Conservation (phyloP, 2,888 invertebrate genomes). For the Poecilus cupreus region DNA sequence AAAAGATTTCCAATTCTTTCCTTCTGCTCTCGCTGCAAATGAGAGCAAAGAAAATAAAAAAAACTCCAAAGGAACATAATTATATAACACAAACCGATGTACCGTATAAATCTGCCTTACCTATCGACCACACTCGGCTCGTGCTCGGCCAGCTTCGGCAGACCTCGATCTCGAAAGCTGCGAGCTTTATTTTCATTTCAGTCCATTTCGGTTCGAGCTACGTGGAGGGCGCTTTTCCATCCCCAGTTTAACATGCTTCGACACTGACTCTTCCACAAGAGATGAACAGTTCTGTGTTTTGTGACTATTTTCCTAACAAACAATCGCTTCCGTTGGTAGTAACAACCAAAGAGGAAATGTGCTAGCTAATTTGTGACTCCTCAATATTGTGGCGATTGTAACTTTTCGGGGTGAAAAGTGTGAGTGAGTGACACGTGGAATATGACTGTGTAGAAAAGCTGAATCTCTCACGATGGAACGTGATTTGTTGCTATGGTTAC, state of each 20-base stretch:
- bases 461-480: conserved; percentile 23
- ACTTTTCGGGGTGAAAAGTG: neutral
- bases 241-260: neutral
- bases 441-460: conserved; percentile 35
- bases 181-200: conserved; percentile 55
- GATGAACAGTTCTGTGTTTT: neutral
- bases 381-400: neutral
- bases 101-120: conserved; percentile 54
- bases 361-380: neutral
- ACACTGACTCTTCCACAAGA: neutral
- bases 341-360: neutral
- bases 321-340: neutral
- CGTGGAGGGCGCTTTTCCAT: neutral
- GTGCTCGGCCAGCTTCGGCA: conserved; percentile 36
- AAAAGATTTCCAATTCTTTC: conserved; percentile 51
- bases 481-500: conserved; percentile 29
- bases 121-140: conserved; percentile 53
- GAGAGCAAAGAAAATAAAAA: conserved; percentile 31
- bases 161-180: conserved; percentile 48
- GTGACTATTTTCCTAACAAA: neutral
- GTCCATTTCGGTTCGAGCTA: conserved; percentile 43
- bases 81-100: conserved; percentile 58
- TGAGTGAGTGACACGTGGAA: conserved; percentile 19
- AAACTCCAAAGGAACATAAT: conserved; percentile 51
- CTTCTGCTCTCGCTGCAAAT: neutral